Evolutionary conservation across 2,113 vertebrate genomes (phyloP).

Genomic region (Lamprotornis superbus): DNA sequence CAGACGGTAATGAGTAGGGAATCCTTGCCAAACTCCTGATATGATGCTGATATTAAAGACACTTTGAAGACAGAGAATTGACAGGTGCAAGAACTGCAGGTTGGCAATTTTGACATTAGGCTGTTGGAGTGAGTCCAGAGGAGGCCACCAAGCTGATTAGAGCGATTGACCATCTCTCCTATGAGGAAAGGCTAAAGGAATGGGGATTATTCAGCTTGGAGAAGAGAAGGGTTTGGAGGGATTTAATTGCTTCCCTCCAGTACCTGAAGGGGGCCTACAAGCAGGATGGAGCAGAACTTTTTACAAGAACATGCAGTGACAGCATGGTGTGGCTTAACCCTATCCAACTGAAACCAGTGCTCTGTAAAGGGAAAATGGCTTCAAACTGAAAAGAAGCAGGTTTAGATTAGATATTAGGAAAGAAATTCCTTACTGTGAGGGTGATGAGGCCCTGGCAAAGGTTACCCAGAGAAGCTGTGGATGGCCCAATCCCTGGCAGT

Average conservation of each 20-base stretch:
- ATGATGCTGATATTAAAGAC: neutral
- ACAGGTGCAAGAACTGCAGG: neutral
- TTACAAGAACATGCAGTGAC: neutral
- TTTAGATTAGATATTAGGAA: neutral
- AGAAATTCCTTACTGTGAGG: neutral
- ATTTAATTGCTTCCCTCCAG: neutral
- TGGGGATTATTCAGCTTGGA: neutral
- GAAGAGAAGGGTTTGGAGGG: neutral
- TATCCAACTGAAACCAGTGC: neutral
- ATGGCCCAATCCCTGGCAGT: too few species aligned
- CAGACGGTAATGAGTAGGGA: neutral
- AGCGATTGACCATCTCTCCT: neutral
- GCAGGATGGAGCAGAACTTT: neutral
- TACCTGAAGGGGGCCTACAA: neutral
- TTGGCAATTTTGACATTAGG: neutral
- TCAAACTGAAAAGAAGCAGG: neutral
- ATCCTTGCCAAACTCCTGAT: neutral
- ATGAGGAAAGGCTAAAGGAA: neutral
- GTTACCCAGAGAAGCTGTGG: neutral
- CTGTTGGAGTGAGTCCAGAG: neutral
- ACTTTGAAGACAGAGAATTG: neutral
- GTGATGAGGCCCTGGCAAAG: neutral
- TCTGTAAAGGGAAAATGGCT: neutral
- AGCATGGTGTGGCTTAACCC: neutral
- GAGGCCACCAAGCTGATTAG: neutral